These are phyloP conservation scores for Gambusia yucatana DNA, from an alignment of 2,797 vertebrate species.

Conservation along the genomic window DNA sequence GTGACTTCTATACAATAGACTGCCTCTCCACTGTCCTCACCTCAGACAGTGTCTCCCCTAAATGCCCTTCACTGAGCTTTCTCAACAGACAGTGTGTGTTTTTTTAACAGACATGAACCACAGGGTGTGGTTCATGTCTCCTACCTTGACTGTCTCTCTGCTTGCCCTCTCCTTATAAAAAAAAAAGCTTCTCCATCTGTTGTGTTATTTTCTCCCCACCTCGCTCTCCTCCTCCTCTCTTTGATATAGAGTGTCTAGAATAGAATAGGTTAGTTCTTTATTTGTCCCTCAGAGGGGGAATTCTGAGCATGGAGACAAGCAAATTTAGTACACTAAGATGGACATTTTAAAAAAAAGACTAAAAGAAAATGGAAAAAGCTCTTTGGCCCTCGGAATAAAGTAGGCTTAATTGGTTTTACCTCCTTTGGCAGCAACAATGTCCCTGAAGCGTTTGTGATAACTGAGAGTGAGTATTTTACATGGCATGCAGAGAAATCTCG, in stretches of 20 bases:
- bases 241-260: slow-evolving; percentile 24
- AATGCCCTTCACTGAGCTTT: slow-evolving; percentile 27
- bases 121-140: slow-evolving; percentile 3
- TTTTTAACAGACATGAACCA: neutral
- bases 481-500: neutral
- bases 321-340: neutral
- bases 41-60: slow-evolving; percentile 32
- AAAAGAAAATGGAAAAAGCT: neutral
- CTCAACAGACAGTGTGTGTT: slow-evolving; percentile 23
- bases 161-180: slow-evolving; percentile 21
- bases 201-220: slow-evolving; percentile 10
- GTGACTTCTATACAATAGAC: slow-evolving; percentile 14
- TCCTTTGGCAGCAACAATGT: neutral
- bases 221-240: slow-evolving; percentile 7
- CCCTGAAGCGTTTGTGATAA: neutral
- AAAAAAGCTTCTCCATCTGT: neutral
- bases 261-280: neutral
- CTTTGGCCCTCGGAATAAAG: neutral
- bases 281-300: neutral
- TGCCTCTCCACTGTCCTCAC: slow-evolving; percentile 10
- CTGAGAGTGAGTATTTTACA: neutral
- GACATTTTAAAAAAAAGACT: neutral
- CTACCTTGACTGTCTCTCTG: slow-evolving; percentile 16
- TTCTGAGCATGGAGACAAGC: neutral
- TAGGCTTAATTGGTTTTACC: neutral